Percentiles rank a stretch among this genome's conserved stretches.
phyloP scores from a whole-genome alignment of 2,797 vertebrate genomes.

The Champsocephalus esox region DNA sequence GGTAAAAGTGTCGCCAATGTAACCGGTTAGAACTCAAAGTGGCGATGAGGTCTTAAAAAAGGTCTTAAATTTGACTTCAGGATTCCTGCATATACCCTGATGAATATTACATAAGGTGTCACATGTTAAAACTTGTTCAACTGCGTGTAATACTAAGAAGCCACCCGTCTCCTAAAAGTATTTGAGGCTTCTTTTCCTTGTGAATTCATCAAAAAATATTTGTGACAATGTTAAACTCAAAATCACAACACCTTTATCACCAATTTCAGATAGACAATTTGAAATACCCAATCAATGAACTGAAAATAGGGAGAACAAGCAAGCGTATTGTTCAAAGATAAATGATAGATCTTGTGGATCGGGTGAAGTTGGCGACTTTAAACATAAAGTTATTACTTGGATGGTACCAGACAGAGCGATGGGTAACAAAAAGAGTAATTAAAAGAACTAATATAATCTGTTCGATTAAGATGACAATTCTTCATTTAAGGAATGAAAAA shows the following conservation, averaged over 20 bases:
- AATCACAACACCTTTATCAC: neutral
- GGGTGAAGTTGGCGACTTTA: neutral
- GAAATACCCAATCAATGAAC: neutral
- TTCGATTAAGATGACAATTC: no score
- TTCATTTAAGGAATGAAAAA: neutral
- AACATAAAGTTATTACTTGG: neutral
- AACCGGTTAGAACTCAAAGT: no score
- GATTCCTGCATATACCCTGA: no score
- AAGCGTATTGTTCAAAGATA: neutral
- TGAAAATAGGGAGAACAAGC: neutral
- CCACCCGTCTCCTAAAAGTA: neutral
- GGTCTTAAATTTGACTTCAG: no score
- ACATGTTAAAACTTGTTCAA: slow-evolving; percentile 24
- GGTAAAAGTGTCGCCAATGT: no score
- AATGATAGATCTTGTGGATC: neutral
- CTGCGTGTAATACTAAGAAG: slow-evolving; percentile 14
- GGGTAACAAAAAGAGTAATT: neutral
- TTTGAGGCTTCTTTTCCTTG: slow-evolving; percentile 8
- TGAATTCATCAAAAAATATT: neutral
- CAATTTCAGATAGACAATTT: neutral
- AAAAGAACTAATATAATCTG: neutral
- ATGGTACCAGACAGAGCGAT: neutral
- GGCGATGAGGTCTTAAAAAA: no score
- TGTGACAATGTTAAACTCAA: neutral
- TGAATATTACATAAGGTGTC: neutral